Base-by-base conservation (phyloP, 1,140 invertebrate genomes). In the Adelges cooleyi region DNA sequence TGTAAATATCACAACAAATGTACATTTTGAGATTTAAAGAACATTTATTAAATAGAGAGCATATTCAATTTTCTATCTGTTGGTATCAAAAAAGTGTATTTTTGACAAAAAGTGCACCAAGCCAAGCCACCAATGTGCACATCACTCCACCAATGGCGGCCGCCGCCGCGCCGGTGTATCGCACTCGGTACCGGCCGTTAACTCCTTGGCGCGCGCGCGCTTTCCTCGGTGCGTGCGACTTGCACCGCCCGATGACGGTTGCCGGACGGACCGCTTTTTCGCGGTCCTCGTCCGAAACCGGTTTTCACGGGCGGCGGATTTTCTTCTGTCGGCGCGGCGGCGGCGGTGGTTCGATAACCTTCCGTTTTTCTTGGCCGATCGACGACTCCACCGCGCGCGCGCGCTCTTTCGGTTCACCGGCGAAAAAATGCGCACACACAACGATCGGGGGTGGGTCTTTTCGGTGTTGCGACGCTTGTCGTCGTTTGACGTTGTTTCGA, bases 311-410 rank as follows among this genome's bases (percentile, higher is more conserved):
- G 23, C 9, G 42, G 56, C 44, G n/a, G 42, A 62, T 62, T 62
- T 62, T 62, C 56, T 48, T 62, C 44, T 6, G 5, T 33, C n/a
- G n/a, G n/a, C n/a, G n/a, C n/a, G n/a, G n/a, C n/a, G n/a, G n/a
- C n/a, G n/a, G n/a, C n/a, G n/a, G n/a, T 62, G 25, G 56, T 62
- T 62, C 56, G 56, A 46, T 62, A 18, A 62, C 56, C 56, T n/a
- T 11, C 29, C 29, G 29, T 11, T 33, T 33, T 33, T 33, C 29
- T 33, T n/a, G n/a, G n/a, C n/a, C n/a, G n/a, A n/a, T n/a, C n/a
- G n/a, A n/a, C n/a, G n/a, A n/a, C n/a, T n/a, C n/a, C n/a, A n/a
- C n/a, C n/a, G n/a, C n/a, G n/a, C n/a, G n/a, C n/a, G n/a, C n/a
- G n/a, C n/a, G n/a, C n/a, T n/a, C n/a, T n/a, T n/a, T n/a, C n/a